Evolutionary conservation across 2,888 invertebrate species (phyloP).

Genomic region (Drosophila anceps): DNA sequence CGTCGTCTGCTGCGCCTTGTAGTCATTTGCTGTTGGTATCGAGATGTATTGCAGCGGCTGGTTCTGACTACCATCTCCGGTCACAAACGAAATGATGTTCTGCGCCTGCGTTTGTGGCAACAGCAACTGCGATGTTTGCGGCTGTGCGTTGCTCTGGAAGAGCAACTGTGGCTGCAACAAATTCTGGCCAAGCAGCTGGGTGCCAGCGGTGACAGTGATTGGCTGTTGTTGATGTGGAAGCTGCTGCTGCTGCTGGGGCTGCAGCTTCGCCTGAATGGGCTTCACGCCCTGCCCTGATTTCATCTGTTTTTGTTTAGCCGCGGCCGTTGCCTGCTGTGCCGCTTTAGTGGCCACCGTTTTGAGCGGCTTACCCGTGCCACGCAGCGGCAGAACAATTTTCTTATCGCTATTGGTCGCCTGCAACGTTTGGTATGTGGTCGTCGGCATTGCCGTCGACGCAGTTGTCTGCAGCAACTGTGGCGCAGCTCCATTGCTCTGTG

Average conservation of each 20-base stretch:
- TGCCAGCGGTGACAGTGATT: conserved; percentile 64
- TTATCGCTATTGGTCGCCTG: conserved; percentile 80
- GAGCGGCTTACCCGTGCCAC: conserved; percentile 69
- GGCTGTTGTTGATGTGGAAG: conserved; percentile 55
- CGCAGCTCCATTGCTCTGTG: conserved; percentile 45
- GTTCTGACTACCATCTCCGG: conserved; percentile 83
- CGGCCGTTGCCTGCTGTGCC: conserved; percentile 75
- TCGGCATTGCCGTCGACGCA: conserved; percentile 42
- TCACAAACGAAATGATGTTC: conserved; percentile 86
- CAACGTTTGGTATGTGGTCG: conserved; percentile 75
- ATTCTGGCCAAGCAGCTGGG: conserved; percentile 69
- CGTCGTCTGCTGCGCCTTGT: conserved; percentile 84
- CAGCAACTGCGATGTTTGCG: conserved; percentile 71
- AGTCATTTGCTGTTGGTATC: conserved; percentile 87
- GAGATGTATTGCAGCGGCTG: conserved; percentile 93
- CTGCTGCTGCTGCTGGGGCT: conserved; percentile 54
- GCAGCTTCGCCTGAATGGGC: conserved; percentile 80
- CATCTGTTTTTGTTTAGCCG: conserved; percentile 77
- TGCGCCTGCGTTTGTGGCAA: conserved; percentile 84
- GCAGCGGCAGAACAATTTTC: conserved; percentile 77
- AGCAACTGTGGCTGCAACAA: conserved; percentile 70
- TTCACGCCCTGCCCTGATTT: conserved; percentile 70
- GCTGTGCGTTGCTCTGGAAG: conserved; percentile 73
- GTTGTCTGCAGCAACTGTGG: conserved; percentile 53
- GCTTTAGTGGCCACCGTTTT: conserved; percentile 80